Evolutionary conservation across 2,113 vertebrate genomes (phyloP).

Genomic region (Hippopotamus amphibius): DNA sequence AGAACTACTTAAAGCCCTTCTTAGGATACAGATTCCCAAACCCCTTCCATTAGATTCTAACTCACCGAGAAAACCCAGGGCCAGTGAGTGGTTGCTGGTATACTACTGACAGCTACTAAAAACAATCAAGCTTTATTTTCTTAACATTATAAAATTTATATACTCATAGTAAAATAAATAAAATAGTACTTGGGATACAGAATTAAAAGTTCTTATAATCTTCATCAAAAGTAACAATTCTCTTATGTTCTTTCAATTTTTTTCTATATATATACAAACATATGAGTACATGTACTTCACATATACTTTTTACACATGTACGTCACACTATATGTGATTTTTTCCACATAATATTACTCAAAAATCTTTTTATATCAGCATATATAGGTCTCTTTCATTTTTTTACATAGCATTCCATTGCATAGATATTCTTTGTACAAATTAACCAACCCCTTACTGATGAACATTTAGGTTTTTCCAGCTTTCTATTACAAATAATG

Average conservation of each 20-base stretch:
- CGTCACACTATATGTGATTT: neutral
- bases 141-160: neutral
- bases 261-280: slow-evolving; percentile 5
- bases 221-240: neutral
- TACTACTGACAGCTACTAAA: neutral
- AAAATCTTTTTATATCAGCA: neutral
- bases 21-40: neutral
- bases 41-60: neutral
- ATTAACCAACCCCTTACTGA: neutral
- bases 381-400: neutral
- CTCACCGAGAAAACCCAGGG: neutral
- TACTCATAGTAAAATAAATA: neutral
- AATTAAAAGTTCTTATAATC: neutral
- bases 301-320: neutral
- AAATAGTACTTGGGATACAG: neutral
- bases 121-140: slow-evolving; percentile 11
- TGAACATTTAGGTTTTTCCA: neutral
- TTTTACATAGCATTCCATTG: neutral
- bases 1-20: neutral
- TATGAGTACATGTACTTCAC: neutral
- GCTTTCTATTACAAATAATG: slow-evolving; percentile 21
- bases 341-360: neutral
- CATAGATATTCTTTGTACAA: neutral
- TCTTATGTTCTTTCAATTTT: slow-evolving; percentile 10
- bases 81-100: neutral